These are phyloP conservation scores for Mus spretus DNA, from an alignment of 2,797 vertebrate species.

Conservation along the genomic window DNA sequence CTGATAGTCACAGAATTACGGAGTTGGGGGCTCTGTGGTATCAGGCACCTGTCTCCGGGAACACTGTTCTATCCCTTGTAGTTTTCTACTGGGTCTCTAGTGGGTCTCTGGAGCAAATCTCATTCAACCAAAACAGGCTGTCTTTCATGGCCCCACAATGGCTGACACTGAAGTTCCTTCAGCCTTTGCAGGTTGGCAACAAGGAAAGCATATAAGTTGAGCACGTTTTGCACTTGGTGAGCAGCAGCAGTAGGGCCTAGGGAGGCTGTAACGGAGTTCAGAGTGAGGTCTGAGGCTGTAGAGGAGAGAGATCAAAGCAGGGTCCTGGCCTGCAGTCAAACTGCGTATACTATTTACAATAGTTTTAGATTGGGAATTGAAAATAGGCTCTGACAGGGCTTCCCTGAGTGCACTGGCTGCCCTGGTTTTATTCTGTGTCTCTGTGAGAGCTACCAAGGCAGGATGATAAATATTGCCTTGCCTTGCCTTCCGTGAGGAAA, in stretches of 20 bases:
- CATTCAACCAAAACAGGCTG: too few relatives aligned
- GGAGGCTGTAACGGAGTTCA: neutral
- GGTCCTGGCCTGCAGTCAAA: neutral
- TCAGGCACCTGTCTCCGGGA: too few relatives aligned
- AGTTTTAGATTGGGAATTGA: neutral
- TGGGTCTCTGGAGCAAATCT: too few relatives aligned
- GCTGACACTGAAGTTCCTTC: rapidly evolving
- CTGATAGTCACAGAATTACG: too few relatives aligned
- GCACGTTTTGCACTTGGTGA: rapidly evolving
- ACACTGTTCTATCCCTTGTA: too few relatives aligned
- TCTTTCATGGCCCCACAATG: too few relatives aligned
- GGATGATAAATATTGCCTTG: constrained; percentile 74
- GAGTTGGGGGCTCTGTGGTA: too few relatives aligned
- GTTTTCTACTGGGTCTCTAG: too few relatives aligned
- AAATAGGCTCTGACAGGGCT: neutral
- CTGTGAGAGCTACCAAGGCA: constrained; percentile 15
- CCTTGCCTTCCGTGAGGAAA: constrained; percentile 67
- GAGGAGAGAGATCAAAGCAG: neutral
- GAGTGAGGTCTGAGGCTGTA: rapidly evolving
- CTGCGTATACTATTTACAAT: neutral
- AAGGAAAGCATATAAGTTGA: neutral
- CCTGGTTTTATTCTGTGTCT: neutral
- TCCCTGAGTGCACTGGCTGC: neutral
- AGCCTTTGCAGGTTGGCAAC: neutral
- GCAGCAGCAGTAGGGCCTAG: neutral